These are phyloP conservation scores for Syngnathus scovelli DNA, from an alignment of 2,113 vertebrate species.

Conservation along the genomic window DNA sequence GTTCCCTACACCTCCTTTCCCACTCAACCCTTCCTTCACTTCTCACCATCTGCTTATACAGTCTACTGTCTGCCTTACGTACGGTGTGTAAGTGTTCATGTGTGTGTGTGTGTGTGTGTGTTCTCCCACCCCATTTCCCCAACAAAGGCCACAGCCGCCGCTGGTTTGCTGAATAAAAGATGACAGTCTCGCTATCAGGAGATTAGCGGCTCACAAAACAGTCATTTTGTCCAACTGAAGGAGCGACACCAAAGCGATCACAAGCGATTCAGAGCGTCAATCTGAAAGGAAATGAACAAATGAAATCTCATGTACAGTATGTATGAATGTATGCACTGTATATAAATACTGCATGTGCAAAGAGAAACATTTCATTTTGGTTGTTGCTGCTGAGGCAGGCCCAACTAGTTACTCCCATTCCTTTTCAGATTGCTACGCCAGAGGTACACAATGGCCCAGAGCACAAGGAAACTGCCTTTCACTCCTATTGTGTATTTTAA, in stretches of 20 bases:
- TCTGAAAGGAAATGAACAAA: slow-evolving; percentile 4
- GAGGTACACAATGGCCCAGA: too few relatives aligned
- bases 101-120: slow-evolving; percentile 9
- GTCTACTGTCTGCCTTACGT: slow-evolving; percentile 10
- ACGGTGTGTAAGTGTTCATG: background rate
- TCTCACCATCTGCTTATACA: slow-evolving; percentile 14
- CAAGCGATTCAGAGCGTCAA: slow-evolving; percentile 40
- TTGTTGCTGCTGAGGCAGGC: too few relatives aligned
- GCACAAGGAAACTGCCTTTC: too few relatives aligned
- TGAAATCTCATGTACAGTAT: background rate
- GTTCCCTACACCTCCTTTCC: slow-evolving; percentile 29
- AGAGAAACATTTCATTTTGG: too few relatives aligned
- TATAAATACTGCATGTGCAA: background rate
- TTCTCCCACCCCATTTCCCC: slow-evolving; percentile 39
- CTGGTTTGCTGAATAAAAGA: slow-evolving; percentile 61
- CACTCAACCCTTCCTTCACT: slow-evolving; percentile 31
- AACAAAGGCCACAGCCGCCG: slow-evolving; percentile 63
- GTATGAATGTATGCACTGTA: too few relatives aligned
- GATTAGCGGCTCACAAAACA: slow-evolving; percentile 55
- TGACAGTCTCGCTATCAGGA: slow-evolving; percentile 57
- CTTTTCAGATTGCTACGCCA: background rate
- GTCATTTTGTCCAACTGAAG: slow-evolving; percentile 57
- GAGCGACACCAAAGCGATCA: slow-evolving; percentile 37
- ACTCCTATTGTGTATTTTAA: too few relatives aligned
- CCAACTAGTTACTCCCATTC: background rate